Evolutionary conservation across 2,113 vertebrate genomes (phyloP), one percentile per base, ranked within the genome.

Genomic region (Eublepharis macularius): DNA sequence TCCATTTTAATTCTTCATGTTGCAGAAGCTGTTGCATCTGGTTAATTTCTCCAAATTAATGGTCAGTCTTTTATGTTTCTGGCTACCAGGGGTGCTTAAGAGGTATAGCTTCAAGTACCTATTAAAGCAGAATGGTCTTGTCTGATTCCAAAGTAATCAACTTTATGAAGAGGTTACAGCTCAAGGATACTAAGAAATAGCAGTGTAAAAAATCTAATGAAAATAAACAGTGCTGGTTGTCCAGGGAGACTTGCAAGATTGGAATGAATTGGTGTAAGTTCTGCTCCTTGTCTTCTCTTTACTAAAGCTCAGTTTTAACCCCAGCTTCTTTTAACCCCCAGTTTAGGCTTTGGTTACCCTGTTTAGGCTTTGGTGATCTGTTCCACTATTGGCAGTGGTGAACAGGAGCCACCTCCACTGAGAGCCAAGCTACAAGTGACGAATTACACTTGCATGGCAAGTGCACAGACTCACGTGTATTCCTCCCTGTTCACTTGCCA

Each of bases 1-100:
- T 88, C 87, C 60, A 75, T 92, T 92, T 92, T 91, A 90, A 91
- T 92, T 84, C 88, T 85, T 76, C 41, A 85, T 90, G 90, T 91
- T 81, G 80, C 63, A 75, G n/a, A 90, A 13, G 57, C 77, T 92
- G 76, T 87, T 88, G 73, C 77, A 88, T 87, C 82, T 74, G 66
- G 88, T 90, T 81, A 21, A 72, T 85, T 89, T 88, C 88, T 91
- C 80, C 89, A 90, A 89, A 83, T 73, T 76, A 87, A 80, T 79
- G 75, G 75, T 7, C 90, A 29, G 16, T 66, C 45, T 91, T 86
- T 87, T 83, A 73, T 93, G 90, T 92, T 92, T 86, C 45, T 83
- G 86, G 66, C 24, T 89, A 84, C 86, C 85, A 83, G 75, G 89
- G 1, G 84, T 88, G 77, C 51, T 94, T 90, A n/a, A 87, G 2